Percentiles rank a stretch among this genome's conserved stretches.
phyloP scores from a whole-genome alignment of 2,797 vertebrate species.

The Meriones psammophilus region DNA sequence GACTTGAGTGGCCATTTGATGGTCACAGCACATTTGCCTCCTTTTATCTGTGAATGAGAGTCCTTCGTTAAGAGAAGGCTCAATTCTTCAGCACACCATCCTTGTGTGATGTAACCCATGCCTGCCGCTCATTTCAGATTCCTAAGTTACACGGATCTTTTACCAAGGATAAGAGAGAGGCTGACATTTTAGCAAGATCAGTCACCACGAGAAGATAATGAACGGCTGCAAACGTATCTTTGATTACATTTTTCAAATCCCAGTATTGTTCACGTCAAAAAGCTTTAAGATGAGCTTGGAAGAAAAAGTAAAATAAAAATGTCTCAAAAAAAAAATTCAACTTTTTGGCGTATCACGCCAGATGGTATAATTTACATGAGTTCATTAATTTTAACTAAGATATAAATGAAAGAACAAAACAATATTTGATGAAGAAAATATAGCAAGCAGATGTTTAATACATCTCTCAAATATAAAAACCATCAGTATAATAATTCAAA shows the following conservation, averaged over 20 bases:
- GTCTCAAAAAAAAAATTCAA: constrained; percentile 33
- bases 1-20: neutral
- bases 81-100: neutral
- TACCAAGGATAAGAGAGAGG: constrained; percentile 7
- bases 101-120: neutral
- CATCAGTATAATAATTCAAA: neutral
- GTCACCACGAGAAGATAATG: neutral
- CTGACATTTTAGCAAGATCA: neutral
- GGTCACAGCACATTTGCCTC: neutral
- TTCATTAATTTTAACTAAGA: constrained; percentile 48
- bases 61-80: neutral
- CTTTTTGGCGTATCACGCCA: neutral
- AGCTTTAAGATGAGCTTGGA: constrained; percentile 20
- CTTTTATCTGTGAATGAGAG: neutral
- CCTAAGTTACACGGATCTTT: constrained; percentile 31
- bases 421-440: constrained; percentile 41
- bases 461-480: constrained; percentile 26
- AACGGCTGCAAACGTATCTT: neutral
- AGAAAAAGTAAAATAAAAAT: neutral
- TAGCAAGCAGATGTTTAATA: constrained; percentile 3
- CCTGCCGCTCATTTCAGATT: constrained; percentile 5
- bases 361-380: neutral
- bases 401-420: constrained; percentile 41
- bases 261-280: neutral
- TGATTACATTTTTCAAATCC: neutral